A percentile compares a stretch with the other conserved stretches of the same genome.
These are phyloP conservation scores for Blera fallax DNA, from an alignment of 2,888 invertebrate genomes.

Conservation along the genomic window DNA sequence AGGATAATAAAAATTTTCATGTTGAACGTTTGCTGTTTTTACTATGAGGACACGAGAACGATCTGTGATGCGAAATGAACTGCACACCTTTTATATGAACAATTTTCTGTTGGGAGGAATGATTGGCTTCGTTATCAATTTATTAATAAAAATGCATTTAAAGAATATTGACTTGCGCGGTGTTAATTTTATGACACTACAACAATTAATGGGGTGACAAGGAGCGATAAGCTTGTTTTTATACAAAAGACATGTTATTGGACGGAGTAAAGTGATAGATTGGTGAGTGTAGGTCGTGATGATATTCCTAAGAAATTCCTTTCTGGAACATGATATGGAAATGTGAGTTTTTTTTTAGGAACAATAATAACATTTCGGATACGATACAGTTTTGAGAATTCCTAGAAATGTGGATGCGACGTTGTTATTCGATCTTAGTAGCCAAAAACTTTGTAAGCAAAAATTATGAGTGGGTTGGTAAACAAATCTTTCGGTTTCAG, in stretches of 20 bases:
- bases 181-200: neutral
- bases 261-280: neutral
- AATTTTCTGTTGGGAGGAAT: neutral
- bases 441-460: too few relatives aligned
- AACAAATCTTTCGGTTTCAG: too few relatives aligned
- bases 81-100: constrained; percentile 29
- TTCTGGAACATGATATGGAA: too few relatives aligned
- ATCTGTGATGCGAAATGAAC: neutral
- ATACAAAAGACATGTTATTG: neutral
- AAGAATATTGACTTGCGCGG: constrained; percentile 10
- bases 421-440: too few relatives aligned
- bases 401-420: too few relatives aligned
- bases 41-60: neutral
- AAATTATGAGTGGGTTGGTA: too few relatives aligned
- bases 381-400: too few relatives aligned
- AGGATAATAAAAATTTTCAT: constrained; percentile 46
- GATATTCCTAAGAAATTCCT: too few relatives aligned
- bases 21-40: neutral
- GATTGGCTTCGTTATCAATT: constrained; percentile 12
- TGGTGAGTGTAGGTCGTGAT: too few relatives aligned
- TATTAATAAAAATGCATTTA: neutral
- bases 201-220: neutral
- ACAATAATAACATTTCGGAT: too few relatives aligned
- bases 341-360: too few relatives aligned
- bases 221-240: constrained; percentile 15